Evolutionary conservation across 1,140 invertebrate species (phyloP).

Genomic region (Teleopsis dalmanni): DNA sequence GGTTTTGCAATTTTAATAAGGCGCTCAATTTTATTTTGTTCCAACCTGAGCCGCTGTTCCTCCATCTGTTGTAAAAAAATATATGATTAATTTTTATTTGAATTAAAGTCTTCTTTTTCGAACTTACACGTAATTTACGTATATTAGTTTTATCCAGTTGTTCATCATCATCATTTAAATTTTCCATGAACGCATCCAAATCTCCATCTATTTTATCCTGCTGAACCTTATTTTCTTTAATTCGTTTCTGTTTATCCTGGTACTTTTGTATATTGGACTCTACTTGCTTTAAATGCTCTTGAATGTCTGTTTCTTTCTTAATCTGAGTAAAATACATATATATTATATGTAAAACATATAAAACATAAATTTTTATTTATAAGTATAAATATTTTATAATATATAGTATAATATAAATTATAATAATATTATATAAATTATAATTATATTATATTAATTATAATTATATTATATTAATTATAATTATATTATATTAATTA

Average conservation of each 20-base stretch:
- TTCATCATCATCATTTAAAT: constrained; percentile 43
- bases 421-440: too few relatives aligned
- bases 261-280: constrained; percentile 52
- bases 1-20: constrained; percentile 75
- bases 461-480: too few relatives aligned
- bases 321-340: constrained; percentile 48
- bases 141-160: constrained; percentile 48
- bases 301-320: constrained; percentile 58
- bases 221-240: constrained; percentile 26
- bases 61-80: constrained; percentile 46
- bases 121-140: constrained; percentile 46
- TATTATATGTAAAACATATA: not conserved
- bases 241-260: constrained; percentile 31
- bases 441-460: too few relatives aligned
- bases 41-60: constrained; percentile 60
- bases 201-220: constrained; percentile 47
- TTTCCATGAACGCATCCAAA: constrained; percentile 68
- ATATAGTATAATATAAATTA: too few relatives aligned
- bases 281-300: constrained; percentile 52
- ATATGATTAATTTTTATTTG: not conserved
- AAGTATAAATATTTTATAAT: too few relatives aligned
- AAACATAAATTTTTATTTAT: not conserved
- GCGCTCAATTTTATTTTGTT: constrained; percentile 60
- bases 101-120: not conserved
- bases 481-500: too few relatives aligned